Conservation (phyloP, 1,140 invertebrate genomes). For the Sipha flava region DNA sequence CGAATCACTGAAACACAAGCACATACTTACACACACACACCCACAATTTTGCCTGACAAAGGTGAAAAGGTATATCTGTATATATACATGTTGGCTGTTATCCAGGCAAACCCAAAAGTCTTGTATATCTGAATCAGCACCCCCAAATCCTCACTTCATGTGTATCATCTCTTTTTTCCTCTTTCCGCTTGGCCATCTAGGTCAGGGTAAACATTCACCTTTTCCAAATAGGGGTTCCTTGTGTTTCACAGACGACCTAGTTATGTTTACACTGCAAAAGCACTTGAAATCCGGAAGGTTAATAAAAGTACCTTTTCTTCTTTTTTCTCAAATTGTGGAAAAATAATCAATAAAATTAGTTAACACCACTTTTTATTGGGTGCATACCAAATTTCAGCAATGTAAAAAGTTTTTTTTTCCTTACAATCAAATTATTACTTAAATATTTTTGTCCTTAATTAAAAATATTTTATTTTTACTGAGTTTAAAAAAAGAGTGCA, state of each 20-base stretch:
- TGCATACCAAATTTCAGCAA: too few relatives aligned
- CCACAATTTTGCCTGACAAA: neutral
- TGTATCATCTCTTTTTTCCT: neutral
- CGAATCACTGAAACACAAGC: too few relatives aligned
- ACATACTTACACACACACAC: neutral
- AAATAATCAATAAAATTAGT: neutral
- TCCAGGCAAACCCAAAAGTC: neutral
- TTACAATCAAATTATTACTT: too few relatives aligned
- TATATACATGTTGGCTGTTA: neutral
- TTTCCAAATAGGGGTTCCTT: neutral
- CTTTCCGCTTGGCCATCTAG: neutral
- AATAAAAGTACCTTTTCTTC: neutral
- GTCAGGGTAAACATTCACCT: neutral
- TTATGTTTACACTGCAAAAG: neutral
- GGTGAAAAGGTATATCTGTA: neutral
- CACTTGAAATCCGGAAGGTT: neutral
- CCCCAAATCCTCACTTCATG: neutral
- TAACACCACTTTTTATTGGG: too few relatives aligned
- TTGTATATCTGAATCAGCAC: constrained; percentile 14
- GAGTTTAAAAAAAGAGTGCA: too few relatives aligned
- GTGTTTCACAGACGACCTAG: neutral
- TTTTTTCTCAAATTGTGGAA: neutral
- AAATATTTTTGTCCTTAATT: too few relatives aligned
- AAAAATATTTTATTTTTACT: too few relatives aligned
- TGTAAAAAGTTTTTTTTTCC: too few relatives aligned